Percentiles rank a stretch among this genome's conserved stretches.
These are phyloP conservation scores for Arctopsyche grandis DNA, from an alignment of 1,140 invertebrate genomes.

Conservation along the genomic window DNA sequence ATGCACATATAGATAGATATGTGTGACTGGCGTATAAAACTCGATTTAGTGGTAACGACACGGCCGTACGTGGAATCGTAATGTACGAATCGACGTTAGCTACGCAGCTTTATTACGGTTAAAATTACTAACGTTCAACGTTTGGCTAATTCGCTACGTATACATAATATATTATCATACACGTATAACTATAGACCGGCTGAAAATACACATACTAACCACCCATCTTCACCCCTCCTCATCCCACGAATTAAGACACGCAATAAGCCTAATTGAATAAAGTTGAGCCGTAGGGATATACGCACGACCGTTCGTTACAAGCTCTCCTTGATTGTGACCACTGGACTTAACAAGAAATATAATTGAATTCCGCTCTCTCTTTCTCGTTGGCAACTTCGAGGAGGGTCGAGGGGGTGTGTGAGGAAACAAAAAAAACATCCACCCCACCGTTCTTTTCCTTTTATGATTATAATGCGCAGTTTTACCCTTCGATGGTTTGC, in stretches of 20 bases:
- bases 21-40: slow-evolving; percentile 21
- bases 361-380: slow-evolving; percentile 37
- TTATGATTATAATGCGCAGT: no score
- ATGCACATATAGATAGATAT: no score
- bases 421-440: no score
- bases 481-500: no score
- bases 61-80: slow-evolving; percentile 6
- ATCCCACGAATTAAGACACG: slow-evolving; percentile 43
- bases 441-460: no score
- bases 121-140: slow-evolving; percentile 9
- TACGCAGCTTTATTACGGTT: slow-evolving; percentile 12
- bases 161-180: not conserved
- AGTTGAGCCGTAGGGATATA: slow-evolving; percentile 38
- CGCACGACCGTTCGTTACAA: slow-evolving; percentile 10
- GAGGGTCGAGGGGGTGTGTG: not conserved
- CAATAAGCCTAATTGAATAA: slow-evolving; percentile 46
- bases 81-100: slow-evolving; percentile 16
- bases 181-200: not conserved
- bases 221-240: not conserved
- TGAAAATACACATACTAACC: not conserved
- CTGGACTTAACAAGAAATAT: slow-evolving; percentile 37
- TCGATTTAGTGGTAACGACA: not conserved
- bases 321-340: slow-evolving; percentile 40
- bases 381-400: not conserved
- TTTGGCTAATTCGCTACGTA: slow-evolving; percentile 9